Evolutionary conservation across 1,140 invertebrate species (phyloP), one percentile per base, ranked within the genome.

Genomic region (Eurosta solidaginis): DNA sequence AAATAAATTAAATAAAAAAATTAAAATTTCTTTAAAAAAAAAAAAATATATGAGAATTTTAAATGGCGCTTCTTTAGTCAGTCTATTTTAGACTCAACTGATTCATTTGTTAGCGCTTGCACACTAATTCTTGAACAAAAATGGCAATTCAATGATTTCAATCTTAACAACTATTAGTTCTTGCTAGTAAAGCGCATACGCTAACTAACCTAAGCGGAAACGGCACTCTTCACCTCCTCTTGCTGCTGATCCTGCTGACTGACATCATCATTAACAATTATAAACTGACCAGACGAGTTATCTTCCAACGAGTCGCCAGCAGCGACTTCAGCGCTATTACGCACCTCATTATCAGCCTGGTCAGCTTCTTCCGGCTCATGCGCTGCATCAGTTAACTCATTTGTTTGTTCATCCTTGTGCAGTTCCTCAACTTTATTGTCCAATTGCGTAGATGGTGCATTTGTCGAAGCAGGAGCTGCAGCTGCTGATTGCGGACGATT

Each of bases 251-350:
- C n/a, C 5, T 5, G 44, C 76, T 27, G 75, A 22, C 76, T 29
- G 22, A 77, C 78, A 79, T 86, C 85, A 27, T 86, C 85, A 22
- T 86, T 85, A 77, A 86, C 85, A 42, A 85, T 80, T 63, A 86
- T 86, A 22, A 79, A 40, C 22, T 77, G 63, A 22, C 74, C 78
- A 22, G 63, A 7, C 47, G 77, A 68, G 3, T 20, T 29, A 17
- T 54, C 44, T 20, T 79, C 63, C 47, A 73, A 29, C 5, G 73
- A 77, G 12, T 76, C 73, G 17, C 74, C 49, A 2, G 84, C 84
- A 14, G 78, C 78, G 20, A 75, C 74, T 44, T 86, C 85, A n/a
- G 42, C 83, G 40, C 85, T 86, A 76, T 49, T 80, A n/a, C 85
- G 82, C 10, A 86, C 79, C 68, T 86, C 84, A 33, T 86, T 86